These are phyloP conservation scores for Exocentrus adspersus DNA, from an alignment of 2,888 invertebrate genomes.

Conservation along the genomic window DNA sequence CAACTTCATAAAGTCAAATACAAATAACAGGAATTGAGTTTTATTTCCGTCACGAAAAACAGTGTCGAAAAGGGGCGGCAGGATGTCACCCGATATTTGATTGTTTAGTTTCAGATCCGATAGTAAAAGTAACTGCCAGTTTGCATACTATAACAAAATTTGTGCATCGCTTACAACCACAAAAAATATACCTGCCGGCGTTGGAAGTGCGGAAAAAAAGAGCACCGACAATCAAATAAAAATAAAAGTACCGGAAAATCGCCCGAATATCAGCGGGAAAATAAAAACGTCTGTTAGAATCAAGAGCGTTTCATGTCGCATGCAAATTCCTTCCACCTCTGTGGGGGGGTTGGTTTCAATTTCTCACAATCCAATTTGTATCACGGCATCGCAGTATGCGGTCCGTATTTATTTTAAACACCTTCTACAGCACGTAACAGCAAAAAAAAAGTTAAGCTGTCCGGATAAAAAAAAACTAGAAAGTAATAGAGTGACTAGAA, in stretches of 20 bases:
- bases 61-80: background rate
- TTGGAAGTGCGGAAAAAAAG: background rate
- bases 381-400: background rate
- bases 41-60: background rate
- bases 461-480: too few species aligned
- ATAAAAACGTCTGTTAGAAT: background rate
- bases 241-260: background rate
- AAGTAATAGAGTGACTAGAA: too few species aligned
- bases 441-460: background rate
- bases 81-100: too few species aligned
- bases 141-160: background rate
- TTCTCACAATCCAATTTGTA: conserved; percentile 1
- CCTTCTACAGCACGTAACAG: background rate
- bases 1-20: background rate
- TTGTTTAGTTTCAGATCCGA: background rate
- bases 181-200: background rate
- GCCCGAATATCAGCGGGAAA: background rate
- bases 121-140: background rate
- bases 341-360: background rate
- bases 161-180: too few species aligned
- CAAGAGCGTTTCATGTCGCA: background rate
- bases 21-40: background rate
- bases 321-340: background rate
- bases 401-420: background rate
- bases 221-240: background rate